Conservation (phyloP, 1,140 invertebrate species). For the Holcopasites calliopsidis region DNA sequence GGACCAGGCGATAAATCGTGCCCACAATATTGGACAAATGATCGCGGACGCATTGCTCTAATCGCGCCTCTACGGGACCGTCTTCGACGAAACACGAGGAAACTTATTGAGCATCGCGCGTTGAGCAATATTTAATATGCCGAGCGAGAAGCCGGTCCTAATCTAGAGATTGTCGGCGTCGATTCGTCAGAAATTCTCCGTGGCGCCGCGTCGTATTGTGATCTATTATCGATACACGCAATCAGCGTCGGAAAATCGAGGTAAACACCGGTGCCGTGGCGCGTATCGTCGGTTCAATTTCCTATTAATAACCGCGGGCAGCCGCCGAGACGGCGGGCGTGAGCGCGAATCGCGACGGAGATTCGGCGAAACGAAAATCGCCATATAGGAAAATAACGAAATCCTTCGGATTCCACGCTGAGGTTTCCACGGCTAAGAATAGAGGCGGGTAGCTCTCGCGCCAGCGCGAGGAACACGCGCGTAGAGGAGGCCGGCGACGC, state of each 20-base stretch:
- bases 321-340: background rate
- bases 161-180: conserved; percentile 32
- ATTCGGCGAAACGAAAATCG: conserved; percentile 17
- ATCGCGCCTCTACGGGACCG: conserved; percentile 17
- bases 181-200: conserved; percentile 46
- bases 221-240: conserved; percentile 54
- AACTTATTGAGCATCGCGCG: conserved; percentile 12
- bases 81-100: background rate
- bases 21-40: conserved; percentile 31
- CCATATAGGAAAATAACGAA: conserved; percentile 41
- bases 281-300: background rate
- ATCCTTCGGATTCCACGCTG: conserved; percentile 55
- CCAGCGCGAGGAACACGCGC: background rate
- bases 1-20: conserved; percentile 18
- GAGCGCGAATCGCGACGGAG: background rate
- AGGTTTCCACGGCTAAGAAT: conserved; percentile 58
- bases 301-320: conserved; percentile 1
- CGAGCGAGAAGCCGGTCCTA: conserved; percentile 3
- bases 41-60: conserved; percentile 5
- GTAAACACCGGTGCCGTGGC: conserved; percentile 18
- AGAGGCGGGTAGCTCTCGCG: conserved; percentile 27
- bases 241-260: conserved; percentile 36
- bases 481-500: conserved; percentile 21
- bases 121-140: background rate
- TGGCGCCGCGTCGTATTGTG: conserved; percentile 12